A percentile compares a stretch with the other conserved stretches of the same genome.
Conservation (phyloP, 2,113 vertebrate species). For the Ciconia boyciana region DNA sequence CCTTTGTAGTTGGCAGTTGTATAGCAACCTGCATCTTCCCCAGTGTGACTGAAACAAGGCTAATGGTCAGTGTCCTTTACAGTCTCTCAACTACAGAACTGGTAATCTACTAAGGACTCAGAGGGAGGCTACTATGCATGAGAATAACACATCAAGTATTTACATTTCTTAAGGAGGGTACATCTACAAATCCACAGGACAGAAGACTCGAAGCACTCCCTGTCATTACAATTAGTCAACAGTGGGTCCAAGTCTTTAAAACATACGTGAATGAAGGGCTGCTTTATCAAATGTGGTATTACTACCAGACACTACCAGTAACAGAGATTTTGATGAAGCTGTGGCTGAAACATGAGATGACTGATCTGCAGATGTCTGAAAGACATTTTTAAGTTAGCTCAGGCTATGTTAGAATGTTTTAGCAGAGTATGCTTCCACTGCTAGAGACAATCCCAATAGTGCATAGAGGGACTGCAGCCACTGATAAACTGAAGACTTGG, state of each 20-base stretch:
- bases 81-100: background rate
- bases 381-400: background rate
- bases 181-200: background rate
- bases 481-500: background rate
- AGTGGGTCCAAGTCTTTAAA: background rate
- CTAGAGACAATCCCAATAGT: background rate
- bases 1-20: background rate
- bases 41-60: background rate
- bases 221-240: background rate
- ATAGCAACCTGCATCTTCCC: background rate
- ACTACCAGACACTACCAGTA: background rate
- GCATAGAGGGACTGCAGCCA: background rate
- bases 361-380: background rate
- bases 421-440: background rate
- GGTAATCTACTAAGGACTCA: background rate
- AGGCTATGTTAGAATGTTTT: background rate
- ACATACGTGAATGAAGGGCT: background rate
- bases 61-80: background rate
- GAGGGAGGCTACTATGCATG: background rate
- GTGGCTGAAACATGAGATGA: background rate
- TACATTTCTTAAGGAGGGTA: background rate
- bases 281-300: background rate
- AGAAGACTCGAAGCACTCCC: background rate
- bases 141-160: background rate
- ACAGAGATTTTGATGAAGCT: background rate